These are phyloP conservation scores for Saturnia pavonia DNA, from an alignment of 2,888 invertebrate genomes.

Conservation along the genomic window DNA sequence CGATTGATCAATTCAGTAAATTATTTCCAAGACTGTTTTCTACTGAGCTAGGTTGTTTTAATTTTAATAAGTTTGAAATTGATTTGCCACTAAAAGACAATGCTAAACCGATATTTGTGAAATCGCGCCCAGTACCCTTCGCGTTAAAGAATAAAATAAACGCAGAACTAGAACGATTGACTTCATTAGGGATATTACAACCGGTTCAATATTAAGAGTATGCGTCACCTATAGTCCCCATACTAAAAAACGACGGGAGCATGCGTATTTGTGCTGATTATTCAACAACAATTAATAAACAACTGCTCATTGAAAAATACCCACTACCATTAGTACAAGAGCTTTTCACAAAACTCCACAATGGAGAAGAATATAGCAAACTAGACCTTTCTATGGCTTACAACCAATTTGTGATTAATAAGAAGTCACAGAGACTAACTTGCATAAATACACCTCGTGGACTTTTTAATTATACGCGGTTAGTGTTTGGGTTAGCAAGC, in stretches of 20 bases:
- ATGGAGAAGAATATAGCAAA: constrained; percentile 23
- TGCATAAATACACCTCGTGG: constrained; percentile 27
- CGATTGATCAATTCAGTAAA: no score
- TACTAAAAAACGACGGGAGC: constrained; percentile 22
- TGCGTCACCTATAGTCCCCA: no score
- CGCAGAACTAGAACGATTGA: constrained; percentile 10
- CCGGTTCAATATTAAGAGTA: constrained; percentile 21
- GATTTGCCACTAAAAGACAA: constrained; percentile 19
- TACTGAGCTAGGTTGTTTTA: constrained; percentile 18
- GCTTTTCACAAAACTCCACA: constrained; percentile 23
- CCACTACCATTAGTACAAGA: constrained; percentile 27
- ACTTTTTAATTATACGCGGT: constrained; percentile 24
- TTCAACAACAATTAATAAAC: constrained; percentile 25
- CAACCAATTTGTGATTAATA: constrained; percentile 24
- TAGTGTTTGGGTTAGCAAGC: no score
- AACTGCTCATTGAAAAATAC: constrained; percentile 25
- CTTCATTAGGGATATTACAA: constrained; percentile 21
- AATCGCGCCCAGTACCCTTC: constrained; percentile 25
- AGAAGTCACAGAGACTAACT: constrained; percentile 23
- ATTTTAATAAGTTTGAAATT: constrained; percentile 17
- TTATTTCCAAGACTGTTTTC: constrained; percentile 25
- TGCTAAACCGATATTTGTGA: constrained; percentile 24
- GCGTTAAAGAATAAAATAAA: constrained; percentile 23
- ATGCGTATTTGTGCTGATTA: constrained; percentile 22
- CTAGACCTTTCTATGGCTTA: constrained; percentile 26